Base-by-base conservation (phyloP, 2,113 vertebrate genomes). In the Stigmatopora nigra region DNA sequence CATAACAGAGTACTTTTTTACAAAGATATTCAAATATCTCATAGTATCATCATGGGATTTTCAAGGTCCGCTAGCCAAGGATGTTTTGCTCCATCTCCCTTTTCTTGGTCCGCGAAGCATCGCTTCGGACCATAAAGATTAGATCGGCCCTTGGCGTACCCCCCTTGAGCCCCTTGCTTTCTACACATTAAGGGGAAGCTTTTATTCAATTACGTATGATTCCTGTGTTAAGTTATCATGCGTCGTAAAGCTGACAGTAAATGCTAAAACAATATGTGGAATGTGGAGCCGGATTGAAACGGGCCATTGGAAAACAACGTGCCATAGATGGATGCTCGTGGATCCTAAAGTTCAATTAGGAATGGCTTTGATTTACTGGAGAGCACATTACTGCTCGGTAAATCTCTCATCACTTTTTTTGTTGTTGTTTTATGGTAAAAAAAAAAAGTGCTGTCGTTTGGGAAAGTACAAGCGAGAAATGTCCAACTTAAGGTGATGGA, bases 121-220 rank as follows among this genome's bases (percentile, higher is more conserved):
- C 16, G 68, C 61, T 11, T 49, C 72, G 78, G 75, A 45, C 68
- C 83, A 87, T 86, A 69, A 82, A 84, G 38, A 82, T 79, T 17
- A 65, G 70, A 71, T 77, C 69, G 67, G 63, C 11, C 65, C 69
- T 41, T 48, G 52, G 47, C 48, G 51, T 16, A 13, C 51, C 64
- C 56, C 64, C 65, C 62, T 62, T 9, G 53, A 31, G 53, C 5
- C 13, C 51, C 1, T 41, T 19, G 38, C 41, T 38, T 45, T 61
- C 53, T 70, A 73, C 52, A n/a, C 64, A 58, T 45, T 2, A 20
- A 22, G 62, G 71, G 68, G 67, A 75, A 68, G 35, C 46, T 46
- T 76, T 84, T 68, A 81, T 80, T 82, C 38, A 80, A 83, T 82
- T 82, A 79, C 2, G 13, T 68, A 48, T 47, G 51, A 76, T 68